A percentile compares a stretch with the other conserved stretches of the same genome.
Evolutionary conservation across 2,888 invertebrate species (phyloP).

Genomic region (Leucophora obtusa): DNA sequence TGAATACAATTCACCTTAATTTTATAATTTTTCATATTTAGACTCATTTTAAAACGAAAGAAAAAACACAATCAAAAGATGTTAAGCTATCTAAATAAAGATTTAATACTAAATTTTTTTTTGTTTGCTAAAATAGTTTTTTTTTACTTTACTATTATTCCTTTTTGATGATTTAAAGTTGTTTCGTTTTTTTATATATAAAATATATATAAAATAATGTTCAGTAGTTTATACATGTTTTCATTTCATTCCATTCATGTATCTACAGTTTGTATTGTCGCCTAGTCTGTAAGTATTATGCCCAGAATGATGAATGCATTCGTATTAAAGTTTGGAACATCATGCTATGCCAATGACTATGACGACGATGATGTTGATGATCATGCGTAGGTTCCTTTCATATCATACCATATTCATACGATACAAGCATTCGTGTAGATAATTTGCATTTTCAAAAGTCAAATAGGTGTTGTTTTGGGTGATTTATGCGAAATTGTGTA

Average conservation of each 20-base stretch:
- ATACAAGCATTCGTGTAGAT: conserved; percentile 52
- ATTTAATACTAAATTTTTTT: not conserved
- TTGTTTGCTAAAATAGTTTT: conserved; percentile 16
- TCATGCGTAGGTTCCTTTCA: conserved; percentile 55
- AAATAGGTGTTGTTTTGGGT: conserved; percentile 58
- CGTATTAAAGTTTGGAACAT: conserved; percentile 8
- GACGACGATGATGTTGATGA: conserved; percentile 42
- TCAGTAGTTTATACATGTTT: conserved; percentile 28
- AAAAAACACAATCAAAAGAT: conserved; percentile 5
- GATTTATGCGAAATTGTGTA: conserved; percentile 52
- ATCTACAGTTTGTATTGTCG: not conserved
- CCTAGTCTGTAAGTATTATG: not conserved
- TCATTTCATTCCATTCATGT: not conserved
- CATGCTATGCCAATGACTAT: conserved; percentile 9
- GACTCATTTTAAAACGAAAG: not conserved
- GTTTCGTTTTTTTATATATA: not conserved
- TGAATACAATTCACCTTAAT: conserved; percentile 3
- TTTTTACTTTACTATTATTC: not conserved
- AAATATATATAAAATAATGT: not conserved
- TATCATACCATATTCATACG: not conserved
- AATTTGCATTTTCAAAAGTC: conserved; percentile 62
- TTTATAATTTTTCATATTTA: conserved; percentile 16
- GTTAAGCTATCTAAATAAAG: conserved; percentile 5
- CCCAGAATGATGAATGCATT: conserved; percentile 48
- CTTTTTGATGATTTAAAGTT: not conserved